These are phyloP conservation scores for Gobio occitaniae DNA, from an alignment of 2,797 vertebrate genomes.

Conservation along the genomic window DNA sequence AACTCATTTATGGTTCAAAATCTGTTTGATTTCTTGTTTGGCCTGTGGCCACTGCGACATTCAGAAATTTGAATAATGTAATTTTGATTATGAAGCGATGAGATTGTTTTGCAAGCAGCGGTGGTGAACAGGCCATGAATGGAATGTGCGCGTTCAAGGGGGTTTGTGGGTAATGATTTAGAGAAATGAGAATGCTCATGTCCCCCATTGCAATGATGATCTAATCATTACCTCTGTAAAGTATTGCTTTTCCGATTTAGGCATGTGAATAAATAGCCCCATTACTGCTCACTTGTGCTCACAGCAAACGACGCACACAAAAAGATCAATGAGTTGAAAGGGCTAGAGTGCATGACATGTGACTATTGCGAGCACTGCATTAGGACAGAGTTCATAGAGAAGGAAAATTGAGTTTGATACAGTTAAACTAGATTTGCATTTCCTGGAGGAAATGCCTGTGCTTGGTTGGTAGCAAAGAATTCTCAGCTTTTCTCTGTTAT, in stretches of 20 bases:
- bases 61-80: conserved; percentile 47
- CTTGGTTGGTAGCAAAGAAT: not conserved
- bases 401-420: conserved; percentile 20
- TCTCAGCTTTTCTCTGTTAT: not conserved
- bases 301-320: conserved; percentile 27
- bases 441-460: conserved; percentile 23
- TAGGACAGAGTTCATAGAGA: conserved; percentile 2
- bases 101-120: conserved; percentile 39
- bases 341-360: conserved; percentile 37
- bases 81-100: conserved; percentile 50
- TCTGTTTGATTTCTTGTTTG: conserved; percentile 49
- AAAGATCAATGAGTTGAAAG: conserved; percentile 48
- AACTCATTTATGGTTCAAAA: conserved; percentile 47
- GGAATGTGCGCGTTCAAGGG: conserved; percentile 6
- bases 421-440: conserved; percentile 32
- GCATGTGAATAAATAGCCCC: conserved; percentile 49
- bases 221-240: conserved; percentile 52
- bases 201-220: conserved; percentile 39
- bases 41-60: conserved; percentile 37
- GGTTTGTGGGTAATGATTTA: conserved; percentile 48
- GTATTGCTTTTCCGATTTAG: conserved; percentile 49
- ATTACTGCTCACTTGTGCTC: conserved; percentile 49
- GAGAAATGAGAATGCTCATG: conserved; percentile 45
- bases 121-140: conserved; percentile 18
- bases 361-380: conserved; percentile 4